phyloP scores from a whole-genome alignment of 2,888 invertebrate species.

The Seira musarum region DNA sequence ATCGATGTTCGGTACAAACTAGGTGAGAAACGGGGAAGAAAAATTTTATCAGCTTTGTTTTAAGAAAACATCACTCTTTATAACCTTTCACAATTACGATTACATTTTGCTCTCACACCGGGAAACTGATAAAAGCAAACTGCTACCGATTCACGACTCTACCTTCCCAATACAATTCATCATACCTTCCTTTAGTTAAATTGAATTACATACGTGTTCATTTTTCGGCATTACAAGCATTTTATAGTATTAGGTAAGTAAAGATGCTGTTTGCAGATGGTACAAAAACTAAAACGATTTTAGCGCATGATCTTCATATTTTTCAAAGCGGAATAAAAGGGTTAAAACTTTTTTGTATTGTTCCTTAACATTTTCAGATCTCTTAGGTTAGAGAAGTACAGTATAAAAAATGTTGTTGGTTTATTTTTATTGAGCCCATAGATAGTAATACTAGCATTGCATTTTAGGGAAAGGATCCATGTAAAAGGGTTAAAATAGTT shows the following conservation, averaged over 20 bases:
- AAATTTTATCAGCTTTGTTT: slow-evolving; percentile 11
- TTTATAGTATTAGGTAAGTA: slow-evolving; percentile 10
- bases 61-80: background rate
- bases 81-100: slow-evolving; percentile 26
- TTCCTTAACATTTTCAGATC: too few species aligned
- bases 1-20: slow-evolving; percentile 12
- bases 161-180: too few species aligned
- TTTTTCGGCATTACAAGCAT: background rate
- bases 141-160: background rate
- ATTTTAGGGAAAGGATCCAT: too few species aligned
- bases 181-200: background rate
- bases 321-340: too few species aligned
- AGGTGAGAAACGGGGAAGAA: slow-evolving; percentile 21
- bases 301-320: too few species aligned
- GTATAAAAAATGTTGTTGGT: too few species aligned
- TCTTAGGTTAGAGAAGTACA: too few species aligned
- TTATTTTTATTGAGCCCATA: too few species aligned
- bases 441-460: too few species aligned
- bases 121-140: slow-evolving; percentile 33
- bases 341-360: too few species aligned
- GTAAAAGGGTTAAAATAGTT: too few species aligned
- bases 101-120: slow-evolving; percentile 38
- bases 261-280: slow-evolving; percentile 2
- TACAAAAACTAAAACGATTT: too few species aligned
- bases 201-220: background rate